Base-by-base conservation (phyloP, 1,140 invertebrate genomes). In the Thaumatotibia leucotreta region DNA sequence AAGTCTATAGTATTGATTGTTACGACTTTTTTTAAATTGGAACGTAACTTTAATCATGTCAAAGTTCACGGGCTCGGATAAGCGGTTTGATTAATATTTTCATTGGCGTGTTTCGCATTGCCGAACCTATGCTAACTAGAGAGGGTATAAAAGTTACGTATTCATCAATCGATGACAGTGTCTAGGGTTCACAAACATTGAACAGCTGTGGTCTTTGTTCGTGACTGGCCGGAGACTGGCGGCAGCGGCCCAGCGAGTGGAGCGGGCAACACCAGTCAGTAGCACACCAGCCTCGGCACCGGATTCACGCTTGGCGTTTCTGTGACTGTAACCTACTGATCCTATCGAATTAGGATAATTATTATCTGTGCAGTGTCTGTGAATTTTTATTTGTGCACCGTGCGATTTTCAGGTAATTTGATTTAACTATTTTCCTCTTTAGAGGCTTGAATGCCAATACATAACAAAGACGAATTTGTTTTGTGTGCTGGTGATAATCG, bases 131-230 rank as follows among this genome's bases (percentile, higher is more conserved):
- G n/a, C n/a, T n/a, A n/a, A n/a, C n/a, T n/a, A 45, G 14, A 5
- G 35, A 17, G 17, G 35, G 2, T 45, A 20, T 17, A 20, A 0
- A 39, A 11, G 45, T 75, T 70, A 75, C 61, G 61, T 39, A 68
- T 71, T 69, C 72, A 72, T 72, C 22, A 77, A 82, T 85, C 82
- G 82, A 85, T 82, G 67, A 75, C 73, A 66, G 74, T 71, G 76
- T 75, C 67, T 78, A 65, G 76, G 67, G 68, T 81, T 82, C 82
- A 84, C 77, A 84, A 87, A 88, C 82, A 88, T 79, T 74, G 80
- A 88, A 88, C 85, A 88, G 85, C 85, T 88, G 85, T 84, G 79
- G 84, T 63, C 77, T 83, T 80, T 82, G 79, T 83, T 82, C 85
- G 80, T 14, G 52, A 24, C 23, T 52, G 61, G 71, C 62, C 69